Percentiles rank a stretch among this genome's conserved stretches.
Conservation (phyloP, 1,140 invertebrate species). For the Philopotamus ludificatus region DNA sequence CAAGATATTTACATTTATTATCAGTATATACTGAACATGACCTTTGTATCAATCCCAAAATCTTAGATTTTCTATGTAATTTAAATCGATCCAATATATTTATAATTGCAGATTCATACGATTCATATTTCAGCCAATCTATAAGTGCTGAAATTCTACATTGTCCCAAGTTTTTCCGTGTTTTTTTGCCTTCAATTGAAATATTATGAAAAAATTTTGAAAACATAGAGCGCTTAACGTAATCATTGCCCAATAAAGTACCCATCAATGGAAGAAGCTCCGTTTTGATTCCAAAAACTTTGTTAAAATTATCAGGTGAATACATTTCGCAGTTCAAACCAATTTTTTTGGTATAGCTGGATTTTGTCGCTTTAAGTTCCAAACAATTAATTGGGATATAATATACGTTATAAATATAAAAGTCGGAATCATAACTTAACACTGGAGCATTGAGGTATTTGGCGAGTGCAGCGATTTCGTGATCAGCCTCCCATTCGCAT, state of each 20-base stretch:
- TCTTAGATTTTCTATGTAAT: slow-evolving; percentile 52
- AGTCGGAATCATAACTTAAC: slow-evolving; percentile 88
- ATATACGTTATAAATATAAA: slow-evolving; percentile 79
- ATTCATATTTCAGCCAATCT: slow-evolving; percentile 71
- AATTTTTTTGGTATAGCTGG: slow-evolving; percentile 44
- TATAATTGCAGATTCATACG: slow-evolving; percentile 65
- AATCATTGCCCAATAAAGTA: slow-evolving; percentile 85
- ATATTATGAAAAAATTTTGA: slow-evolving; percentile 67
- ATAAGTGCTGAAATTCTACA: slow-evolving; percentile 69
- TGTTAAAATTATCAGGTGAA: slow-evolving; percentile 66
- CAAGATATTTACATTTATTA: slow-evolving; percentile 56
- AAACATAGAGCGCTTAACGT: slow-evolving; percentile 69
- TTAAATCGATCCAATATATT: slow-evolving; percentile 64
- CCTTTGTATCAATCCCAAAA: slow-evolving; percentile 59
- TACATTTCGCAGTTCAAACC: slow-evolving; percentile 67
- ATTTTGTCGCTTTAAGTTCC: slow-evolving; percentile 50
- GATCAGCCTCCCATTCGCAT: slow-evolving; percentile 85
- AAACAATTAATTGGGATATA: slow-evolving; percentile 79
- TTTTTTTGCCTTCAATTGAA: slow-evolving; percentile 64
- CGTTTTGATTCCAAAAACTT: slow-evolving; percentile 63
- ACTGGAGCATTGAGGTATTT: slow-evolving; percentile 77
- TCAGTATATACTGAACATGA: slow-evolving; percentile 64
- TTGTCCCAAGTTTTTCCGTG: slow-evolving; percentile 57
- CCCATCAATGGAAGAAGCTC: slow-evolving; percentile 73
- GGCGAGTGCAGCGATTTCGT: slow-evolving; percentile 76